Percentiles rank a stretch among this genome's conserved stretches.
phyloP scores from a whole-genome alignment of 2,113 vertebrate genomes.

The Aythya baeri region DNA sequence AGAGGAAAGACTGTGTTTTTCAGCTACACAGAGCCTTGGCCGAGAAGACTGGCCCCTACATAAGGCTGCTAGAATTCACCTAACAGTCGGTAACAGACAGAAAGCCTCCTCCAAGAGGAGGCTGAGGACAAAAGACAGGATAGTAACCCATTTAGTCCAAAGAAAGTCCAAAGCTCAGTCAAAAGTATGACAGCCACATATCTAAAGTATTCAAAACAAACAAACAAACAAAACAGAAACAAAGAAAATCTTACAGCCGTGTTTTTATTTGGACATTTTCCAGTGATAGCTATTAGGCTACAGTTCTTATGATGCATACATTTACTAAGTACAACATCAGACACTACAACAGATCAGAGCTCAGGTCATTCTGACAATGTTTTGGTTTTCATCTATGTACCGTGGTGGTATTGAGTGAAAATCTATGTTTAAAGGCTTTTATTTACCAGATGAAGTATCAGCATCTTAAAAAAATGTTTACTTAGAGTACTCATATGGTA shows the following conservation, averaged over 20 bases:
- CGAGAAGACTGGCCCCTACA: not conserved
- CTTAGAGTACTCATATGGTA: not conserved
- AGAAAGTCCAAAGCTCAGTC: not conserved
- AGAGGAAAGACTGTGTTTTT: not conserved
- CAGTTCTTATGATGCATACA: conserved; percentile 86
- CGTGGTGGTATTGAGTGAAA: conserved; percentile 64
- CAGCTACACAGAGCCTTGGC: not conserved
- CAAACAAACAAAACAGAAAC: not conserved
- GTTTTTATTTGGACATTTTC: conserved; percentile 91
- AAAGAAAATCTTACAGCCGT: conserved; percentile 72
- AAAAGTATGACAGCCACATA: not conserved
- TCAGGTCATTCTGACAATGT: conserved; percentile 68
- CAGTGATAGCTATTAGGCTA: conserved; percentile 86
- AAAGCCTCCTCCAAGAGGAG: not conserved
- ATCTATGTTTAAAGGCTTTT: conserved; percentile 68
- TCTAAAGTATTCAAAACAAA: not conserved
- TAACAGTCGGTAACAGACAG: not conserved
- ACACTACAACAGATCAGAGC: conserved; percentile 80
- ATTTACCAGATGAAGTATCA: conserved; percentile 54
- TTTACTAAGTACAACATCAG: conserved; percentile 88
- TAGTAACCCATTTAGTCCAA: not conserved
- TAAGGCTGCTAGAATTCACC: not conserved
- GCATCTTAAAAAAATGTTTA: conserved; percentile 51
- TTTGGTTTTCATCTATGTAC: conserved; percentile 70
- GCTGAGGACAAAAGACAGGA: not conserved